phyloP scores from a whole-genome alignment of 2,888 invertebrate genomes.

The Carterocephalus palaemon region DNA sequence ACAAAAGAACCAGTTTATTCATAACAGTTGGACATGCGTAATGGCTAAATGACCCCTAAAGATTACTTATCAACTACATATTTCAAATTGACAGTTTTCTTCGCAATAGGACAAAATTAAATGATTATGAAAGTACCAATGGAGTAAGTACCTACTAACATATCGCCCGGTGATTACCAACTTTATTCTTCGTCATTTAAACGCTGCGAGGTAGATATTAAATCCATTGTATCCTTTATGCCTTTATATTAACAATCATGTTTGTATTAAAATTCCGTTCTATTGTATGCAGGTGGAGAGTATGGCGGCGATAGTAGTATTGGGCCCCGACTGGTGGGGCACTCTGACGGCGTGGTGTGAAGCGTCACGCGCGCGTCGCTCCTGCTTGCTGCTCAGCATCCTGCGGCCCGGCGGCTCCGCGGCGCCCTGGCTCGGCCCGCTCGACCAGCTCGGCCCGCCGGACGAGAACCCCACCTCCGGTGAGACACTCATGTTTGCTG shows the following conservation, averaged over 20 bases:
- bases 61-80: too few relatives aligned
- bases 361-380: slow-evolving; percentile 75
- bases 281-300: slow-evolving; percentile 83
- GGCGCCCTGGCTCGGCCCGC: slow-evolving; percentile 94
- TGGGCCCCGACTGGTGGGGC: slow-evolving; percentile 95
- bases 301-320: slow-evolving; percentile 91
- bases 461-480: slow-evolving; percentile 62
- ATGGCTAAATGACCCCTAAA: too few relatives aligned
- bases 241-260: too few relatives aligned
- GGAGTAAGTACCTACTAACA: too few relatives aligned
- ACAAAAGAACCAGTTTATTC: too few relatives aligned
- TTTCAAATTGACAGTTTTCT: not conserved
- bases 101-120: too few relatives aligned
- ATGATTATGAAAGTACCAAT: too few relatives aligned
- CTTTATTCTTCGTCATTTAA: too few relatives aligned
- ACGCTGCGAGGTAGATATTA: too few relatives aligned
- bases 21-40: too few relatives aligned
- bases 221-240: too few relatives aligned
- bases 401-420: slow-evolving; percentile 86
- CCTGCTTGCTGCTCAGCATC: slow-evolving; percentile 93
- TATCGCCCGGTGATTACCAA: too few relatives aligned
- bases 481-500: slow-evolving; percentile 30
- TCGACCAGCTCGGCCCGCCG: slow-evolving; percentile 86
- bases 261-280: not conserved
- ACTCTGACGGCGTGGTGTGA: slow-evolving; percentile 96